Percentiles rank a stretch among this genome's conserved stretches.
These are phyloP conservation scores for Eriosoma lanigerum DNA, from an alignment of 1,140 invertebrate genomes.

Conservation along the genomic window DNA sequence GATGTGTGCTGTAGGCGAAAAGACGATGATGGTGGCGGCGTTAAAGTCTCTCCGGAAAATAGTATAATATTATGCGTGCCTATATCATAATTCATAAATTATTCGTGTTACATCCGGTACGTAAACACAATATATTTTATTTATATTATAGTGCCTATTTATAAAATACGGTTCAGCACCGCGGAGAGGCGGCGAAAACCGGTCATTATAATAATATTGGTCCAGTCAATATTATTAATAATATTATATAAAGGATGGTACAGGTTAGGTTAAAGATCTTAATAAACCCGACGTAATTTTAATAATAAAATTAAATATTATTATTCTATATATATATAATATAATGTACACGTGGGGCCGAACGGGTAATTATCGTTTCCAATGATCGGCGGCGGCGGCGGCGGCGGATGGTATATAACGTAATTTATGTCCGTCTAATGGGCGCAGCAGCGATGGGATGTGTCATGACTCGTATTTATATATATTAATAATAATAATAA, in stretches of 20 bases:
- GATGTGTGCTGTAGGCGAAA: background rate
- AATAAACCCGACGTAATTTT: slow-evolving; percentile 33
- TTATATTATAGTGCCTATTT: too few species aligned
- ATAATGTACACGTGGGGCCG: background rate
- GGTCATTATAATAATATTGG: slow-evolving; percentile 26
- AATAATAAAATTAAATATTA: slow-evolving; percentile 42
- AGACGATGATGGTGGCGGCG: background rate
- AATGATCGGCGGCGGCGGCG: background rate
- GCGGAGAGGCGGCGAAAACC: slow-evolving; percentile 3
- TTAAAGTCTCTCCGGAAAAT: background rate
- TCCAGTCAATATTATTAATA: background rate
- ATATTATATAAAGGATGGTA: too few species aligned
- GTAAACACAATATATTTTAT: too few species aligned
- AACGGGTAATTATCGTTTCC: slow-evolving; percentile 29
- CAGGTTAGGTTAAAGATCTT: too few species aligned
- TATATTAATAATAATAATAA: slow-evolving; percentile 17
- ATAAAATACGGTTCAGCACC: too few species aligned
- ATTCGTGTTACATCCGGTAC: background rate
- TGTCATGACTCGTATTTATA: slow-evolving; percentile 8
- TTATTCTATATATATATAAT: background rate
- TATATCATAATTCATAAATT: background rate
- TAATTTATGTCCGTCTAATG: slow-evolving; percentile 32
- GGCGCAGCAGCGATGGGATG: background rate
- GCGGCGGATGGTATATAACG: too few species aligned
- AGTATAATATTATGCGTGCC: background rate